These are phyloP conservation scores for Sphaeridia pumilis DNA, from an alignment of 2,888 invertebrate species.

Conservation along the genomic window DNA sequence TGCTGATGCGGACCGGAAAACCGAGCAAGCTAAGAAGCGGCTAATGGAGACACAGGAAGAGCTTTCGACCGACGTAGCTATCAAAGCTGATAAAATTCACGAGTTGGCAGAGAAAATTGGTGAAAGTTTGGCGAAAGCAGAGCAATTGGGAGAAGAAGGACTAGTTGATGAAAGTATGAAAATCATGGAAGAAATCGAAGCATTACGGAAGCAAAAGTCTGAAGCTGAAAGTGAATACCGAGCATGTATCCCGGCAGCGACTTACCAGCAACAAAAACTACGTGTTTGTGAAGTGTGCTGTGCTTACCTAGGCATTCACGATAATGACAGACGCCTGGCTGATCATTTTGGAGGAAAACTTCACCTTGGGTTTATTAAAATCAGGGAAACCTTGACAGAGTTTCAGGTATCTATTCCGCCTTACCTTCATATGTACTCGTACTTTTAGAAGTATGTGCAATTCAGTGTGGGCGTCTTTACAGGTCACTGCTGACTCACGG, in stretches of 20 bases:
- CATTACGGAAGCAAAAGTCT: constrained; percentile 79
- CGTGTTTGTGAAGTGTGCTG: constrained; percentile 97
- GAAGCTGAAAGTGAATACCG: constrained; percentile 93
- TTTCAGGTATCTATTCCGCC: constrained; percentile 52
- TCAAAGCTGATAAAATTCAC: constrained; percentile 87
- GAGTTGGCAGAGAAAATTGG: constrained; percentile 95
- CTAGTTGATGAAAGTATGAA: constrained; percentile 95
- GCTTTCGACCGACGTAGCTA: constrained; percentile 86
- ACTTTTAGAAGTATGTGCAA: not conserved
- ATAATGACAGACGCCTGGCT: constrained; percentile 93
- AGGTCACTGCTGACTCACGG: constrained; percentile 24
- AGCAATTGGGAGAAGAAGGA: constrained; percentile 87
- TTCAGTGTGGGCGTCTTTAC: not conserved
- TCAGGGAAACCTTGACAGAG: constrained; percentile 82
- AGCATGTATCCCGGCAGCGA: constrained; percentile 95
- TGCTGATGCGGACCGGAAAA: constrained; percentile 90
- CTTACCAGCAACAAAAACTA: constrained; percentile 94
- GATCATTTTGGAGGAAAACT: constrained; percentile 99
- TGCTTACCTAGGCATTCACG: constrained; percentile 96
- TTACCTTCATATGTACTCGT: not conserved
- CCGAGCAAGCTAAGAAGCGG: constrained; percentile 84
- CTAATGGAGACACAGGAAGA: constrained; percentile 96
- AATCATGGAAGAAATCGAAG: constrained; percentile 95
- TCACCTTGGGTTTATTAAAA: constrained; percentile 96
- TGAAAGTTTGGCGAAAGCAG: constrained; percentile 82